phyloP scores from a whole-genome alignment of 2,797 vertebrate species.

The Sebastiscus albofasciatus region DNA sequence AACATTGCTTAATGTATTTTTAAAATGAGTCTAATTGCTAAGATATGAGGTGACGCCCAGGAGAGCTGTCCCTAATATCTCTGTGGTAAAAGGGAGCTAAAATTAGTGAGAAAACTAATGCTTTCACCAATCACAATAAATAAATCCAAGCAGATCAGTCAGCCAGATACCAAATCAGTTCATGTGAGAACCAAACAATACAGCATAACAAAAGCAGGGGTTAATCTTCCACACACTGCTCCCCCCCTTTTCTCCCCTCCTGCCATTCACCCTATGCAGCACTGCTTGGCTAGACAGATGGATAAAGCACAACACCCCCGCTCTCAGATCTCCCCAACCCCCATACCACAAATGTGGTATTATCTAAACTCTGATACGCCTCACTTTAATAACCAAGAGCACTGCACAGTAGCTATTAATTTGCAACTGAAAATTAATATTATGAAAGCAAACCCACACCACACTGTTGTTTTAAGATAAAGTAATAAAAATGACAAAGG shows the following conservation, averaged over 20 bases:
- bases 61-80: neutral
- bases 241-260: slow-evolving; percentile 30
- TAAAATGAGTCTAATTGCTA: neutral
- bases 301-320: slow-evolving; percentile 65
- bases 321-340: slow-evolving; percentile 66
- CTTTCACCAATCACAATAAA: slow-evolving; percentile 12
- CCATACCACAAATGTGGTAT: slow-evolving; percentile 49
- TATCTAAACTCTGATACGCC: slow-evolving; percentile 32
- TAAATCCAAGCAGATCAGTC: slow-evolving; percentile 28
- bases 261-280: slow-evolving; percentile 54
- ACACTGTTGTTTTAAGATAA: neutral
- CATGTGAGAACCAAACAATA: slow-evolving; percentile 60
- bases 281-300: slow-evolving; percentile 77
- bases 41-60: neutral
- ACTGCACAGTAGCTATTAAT: neutral
- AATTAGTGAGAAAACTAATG: neutral
- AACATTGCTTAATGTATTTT: neutral
- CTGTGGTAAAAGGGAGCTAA: neutral
- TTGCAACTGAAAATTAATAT: neutral
- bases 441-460: neutral
- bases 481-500: neutral
- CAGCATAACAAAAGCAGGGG: slow-evolving; percentile 61
- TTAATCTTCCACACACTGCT: slow-evolving; percentile 71
- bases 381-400: slow-evolving; percentile 8
- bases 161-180: slow-evolving; percentile 37